A percentile compares a stretch with the other conserved stretches of the same genome.
phyloP scores from a whole-genome alignment of 2,797 vertebrate genomes.

The Sphenodon punctatus region DNA sequence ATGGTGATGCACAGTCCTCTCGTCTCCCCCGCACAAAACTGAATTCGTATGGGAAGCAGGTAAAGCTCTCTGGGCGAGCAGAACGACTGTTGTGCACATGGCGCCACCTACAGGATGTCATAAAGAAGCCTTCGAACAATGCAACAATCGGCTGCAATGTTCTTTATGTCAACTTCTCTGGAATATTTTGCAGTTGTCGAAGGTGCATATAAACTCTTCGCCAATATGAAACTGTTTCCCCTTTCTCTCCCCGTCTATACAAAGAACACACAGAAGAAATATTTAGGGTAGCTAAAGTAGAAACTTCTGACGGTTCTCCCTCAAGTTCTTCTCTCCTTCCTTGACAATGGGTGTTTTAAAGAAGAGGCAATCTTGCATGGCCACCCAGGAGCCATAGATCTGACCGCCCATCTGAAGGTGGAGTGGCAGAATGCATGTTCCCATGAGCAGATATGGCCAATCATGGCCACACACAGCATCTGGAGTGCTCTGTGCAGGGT shows the following conservation, averaged over 20 bases:
- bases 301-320: too few species aligned
- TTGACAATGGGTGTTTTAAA: too few species aligned
- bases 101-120: constrained; percentile 65
- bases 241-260: not conserved
- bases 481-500: too few species aligned
- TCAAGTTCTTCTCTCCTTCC: too few species aligned
- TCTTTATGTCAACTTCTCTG: not conserved
- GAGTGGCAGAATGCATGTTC: too few species aligned
- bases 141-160: not conserved
- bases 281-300: too few species aligned
- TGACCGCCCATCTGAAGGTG: too few species aligned
- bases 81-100: constrained; percentile 27
- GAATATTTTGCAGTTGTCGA: not conserved
- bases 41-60: not conserved
- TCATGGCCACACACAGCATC: too few species aligned
- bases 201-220: not conserved
- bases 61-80: too few species aligned
- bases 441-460: too few species aligned
- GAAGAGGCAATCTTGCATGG: too few species aligned
- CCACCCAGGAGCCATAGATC: too few species aligned
- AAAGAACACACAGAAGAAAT: not conserved
- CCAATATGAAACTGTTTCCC: not conserved
- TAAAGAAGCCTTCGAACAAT: not conserved
- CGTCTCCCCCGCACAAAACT: not conserved
- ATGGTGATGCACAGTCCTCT: not conserved